phyloP scores from a whole-genome alignment of 1,140 invertebrate genomes.

The Pectinophora gossypiella region DNA sequence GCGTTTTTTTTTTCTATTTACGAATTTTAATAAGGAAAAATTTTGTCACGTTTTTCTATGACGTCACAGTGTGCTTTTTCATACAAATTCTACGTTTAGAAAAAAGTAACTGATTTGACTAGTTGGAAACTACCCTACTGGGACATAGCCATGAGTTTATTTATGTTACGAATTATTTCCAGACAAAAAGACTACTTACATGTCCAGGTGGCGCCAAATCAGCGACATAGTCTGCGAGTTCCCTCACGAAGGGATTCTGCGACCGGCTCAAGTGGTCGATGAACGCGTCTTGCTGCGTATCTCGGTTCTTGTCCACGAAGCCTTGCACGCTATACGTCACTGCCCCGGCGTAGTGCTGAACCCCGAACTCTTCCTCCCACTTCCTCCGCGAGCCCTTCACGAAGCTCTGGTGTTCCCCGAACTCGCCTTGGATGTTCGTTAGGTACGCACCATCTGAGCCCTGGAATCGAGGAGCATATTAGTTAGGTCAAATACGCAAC shows the following conservation, averaged over 20 bases:
- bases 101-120: too few species aligned
- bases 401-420: slow-evolving; percentile 90
- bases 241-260: slow-evolving; percentile 90
- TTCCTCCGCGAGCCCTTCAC: slow-evolving; percentile 91
- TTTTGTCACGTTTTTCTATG: too few species aligned
- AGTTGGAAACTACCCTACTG: too few species aligned
- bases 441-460: slow-evolving; percentile 93
- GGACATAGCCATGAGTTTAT: too few species aligned
- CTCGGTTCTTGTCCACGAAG: slow-evolving; percentile 98
- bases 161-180: too few species aligned
- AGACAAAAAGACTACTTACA: slow-evolving; percentile 23
- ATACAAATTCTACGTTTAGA: too few species aligned
- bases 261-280: slow-evolving; percentile 94
- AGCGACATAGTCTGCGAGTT: slow-evolving; percentile 81
- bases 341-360: slow-evolving; percentile 95
- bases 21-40: too few species aligned
- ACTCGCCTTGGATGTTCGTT: slow-evolving; percentile 92
- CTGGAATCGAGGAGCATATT: slow-evolving; percentile 31
- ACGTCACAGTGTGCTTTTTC: too few species aligned
- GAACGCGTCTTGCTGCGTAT: slow-evolving; percentile 96
- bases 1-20: too few species aligned
- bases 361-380: slow-evolving; percentile 95
- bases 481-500: too few species aligned
- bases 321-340: slow-evolving; percentile 95
- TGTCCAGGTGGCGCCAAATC: slow-evolving; percentile 57